Evolutionary conservation across 2,113 vertebrate genomes (phyloP).

Genomic region (Elanus axillaris): DNA sequence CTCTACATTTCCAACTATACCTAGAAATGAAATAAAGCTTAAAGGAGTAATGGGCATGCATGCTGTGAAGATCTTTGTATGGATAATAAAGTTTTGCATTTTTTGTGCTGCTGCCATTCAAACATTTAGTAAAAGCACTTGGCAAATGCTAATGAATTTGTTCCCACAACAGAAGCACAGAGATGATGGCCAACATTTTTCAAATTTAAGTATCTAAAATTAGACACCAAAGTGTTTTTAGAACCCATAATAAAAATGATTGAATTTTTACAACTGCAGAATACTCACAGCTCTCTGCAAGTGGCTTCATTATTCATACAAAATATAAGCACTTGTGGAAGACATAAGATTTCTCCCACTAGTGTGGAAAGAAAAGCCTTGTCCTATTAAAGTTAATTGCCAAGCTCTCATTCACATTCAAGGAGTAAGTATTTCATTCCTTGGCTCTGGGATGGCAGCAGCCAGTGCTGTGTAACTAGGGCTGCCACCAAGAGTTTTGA

Average conservation of each 20-base stretch:
- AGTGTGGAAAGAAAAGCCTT: background rate
- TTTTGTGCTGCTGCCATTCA: background rate
- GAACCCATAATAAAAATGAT: background rate
- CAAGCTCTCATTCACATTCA: background rate
- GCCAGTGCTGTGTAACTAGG: background rate
- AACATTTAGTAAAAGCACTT: background rate
- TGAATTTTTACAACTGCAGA: background rate
- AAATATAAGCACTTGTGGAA: background rate
- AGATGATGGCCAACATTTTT: background rate
- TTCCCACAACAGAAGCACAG: background rate
- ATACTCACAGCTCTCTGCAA: background rate
- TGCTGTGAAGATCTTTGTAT: background rate
- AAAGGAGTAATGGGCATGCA: background rate
- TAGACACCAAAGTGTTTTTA: conserved; percentile 26
- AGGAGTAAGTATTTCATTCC: background rate
- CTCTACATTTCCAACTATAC: background rate
- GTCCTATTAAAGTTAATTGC: background rate
- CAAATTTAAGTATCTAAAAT: conserved; percentile 3
- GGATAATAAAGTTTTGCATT: background rate
- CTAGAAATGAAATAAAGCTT: background rate
- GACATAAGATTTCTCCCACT: background rate
- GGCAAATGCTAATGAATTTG: background rate
- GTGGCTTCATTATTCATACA: background rate
- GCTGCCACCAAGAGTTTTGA: background rate
- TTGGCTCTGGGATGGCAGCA: background rate